Base-by-base conservation (phyloP, 1,140 invertebrate genomes). In the Hermetia illucens region DNA sequence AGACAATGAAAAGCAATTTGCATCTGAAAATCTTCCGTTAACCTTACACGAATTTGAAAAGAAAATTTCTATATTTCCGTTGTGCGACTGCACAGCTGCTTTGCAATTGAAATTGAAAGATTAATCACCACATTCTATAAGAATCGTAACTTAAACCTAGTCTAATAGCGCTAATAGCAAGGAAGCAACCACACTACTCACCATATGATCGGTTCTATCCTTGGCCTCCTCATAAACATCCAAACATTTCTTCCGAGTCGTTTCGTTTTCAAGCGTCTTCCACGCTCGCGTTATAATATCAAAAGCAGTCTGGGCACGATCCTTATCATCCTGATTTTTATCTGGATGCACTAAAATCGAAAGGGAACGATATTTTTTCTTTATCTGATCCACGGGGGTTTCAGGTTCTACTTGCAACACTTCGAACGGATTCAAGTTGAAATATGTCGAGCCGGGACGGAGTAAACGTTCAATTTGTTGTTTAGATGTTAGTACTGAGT, bases 181-280 rank as follows among this genome's bases (percentile, higher is more conserved):
- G 30, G 30, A 40, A 18, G 16, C n/a, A 16, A 33, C 24, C 8
- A 30, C 20, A 15, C 19, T 18, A 38, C 42, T 65, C 71, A 90
- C 88, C 80, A 92, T 93, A 48, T 90, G 77, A 62, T 96, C 87
- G 27, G 90, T 92, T 46, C 89, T 71, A 34, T 82, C 85, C 67
- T 88, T 90, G 2, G 94, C 95, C 65, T 99, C 95, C 63, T 96
- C 87, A 40, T 98, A 91, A 48, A 98, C 82, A 49, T 97, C 92
- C 64, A 94, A 69, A 61, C 94, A 98, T 67, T 90, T 89, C 52
- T 86, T 82, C 49, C 89, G 74, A 1, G 89, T 87, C 45, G 90
- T 82, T 51, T 97, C 92, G 73, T 91, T 89, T 61, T 98, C 91
- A 49, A 99, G 59, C 32, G 81, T 89, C 68, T 95, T 94, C 75